phyloP scores from a whole-genome alignment of 2,797 vertebrate genomes.

The Lophotriccus pileatus region DNA sequence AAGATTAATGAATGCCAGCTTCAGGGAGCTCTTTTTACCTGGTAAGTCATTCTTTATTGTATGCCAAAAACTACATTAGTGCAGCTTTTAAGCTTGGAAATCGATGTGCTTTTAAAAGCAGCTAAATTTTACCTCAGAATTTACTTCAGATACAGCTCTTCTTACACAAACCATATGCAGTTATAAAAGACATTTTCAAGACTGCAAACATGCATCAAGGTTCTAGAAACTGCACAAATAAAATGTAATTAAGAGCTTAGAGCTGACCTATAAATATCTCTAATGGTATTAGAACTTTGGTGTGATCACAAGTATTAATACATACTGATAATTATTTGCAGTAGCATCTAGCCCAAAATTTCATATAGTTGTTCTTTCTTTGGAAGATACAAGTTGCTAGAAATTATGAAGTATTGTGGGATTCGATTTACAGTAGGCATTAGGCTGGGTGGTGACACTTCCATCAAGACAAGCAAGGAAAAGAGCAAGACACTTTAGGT shows the following conservation, averaged over 20 bases:
- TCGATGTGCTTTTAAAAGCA: background rate
- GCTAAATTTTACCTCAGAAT: background rate
- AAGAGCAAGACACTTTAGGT: background rate
- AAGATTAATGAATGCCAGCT: constrained; percentile 39
- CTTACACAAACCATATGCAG: background rate
- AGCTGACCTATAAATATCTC: background rate
- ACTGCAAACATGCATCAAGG: background rate
- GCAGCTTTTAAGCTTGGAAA: background rate
- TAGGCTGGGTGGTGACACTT: background rate
- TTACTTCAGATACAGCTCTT: background rate
- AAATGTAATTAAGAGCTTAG: background rate
- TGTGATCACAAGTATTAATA: background rate
- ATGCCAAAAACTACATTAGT: background rate
- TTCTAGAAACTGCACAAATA: background rate
- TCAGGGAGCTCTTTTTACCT: constrained; percentile 52
- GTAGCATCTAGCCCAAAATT: background rate
- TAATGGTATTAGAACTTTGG: background rate
- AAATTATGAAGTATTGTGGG: background rate
- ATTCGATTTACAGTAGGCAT: background rate
- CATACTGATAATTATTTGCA: background rate
- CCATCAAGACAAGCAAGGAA: background rate
- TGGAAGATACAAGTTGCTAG: background rate
- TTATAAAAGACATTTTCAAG: background rate
- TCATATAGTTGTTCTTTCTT: background rate
- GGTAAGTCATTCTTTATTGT: constrained; percentile 35